phyloP scores from a whole-genome alignment of 1,140 invertebrate genomes.

The Polypedilum vanderplanki region DNA sequence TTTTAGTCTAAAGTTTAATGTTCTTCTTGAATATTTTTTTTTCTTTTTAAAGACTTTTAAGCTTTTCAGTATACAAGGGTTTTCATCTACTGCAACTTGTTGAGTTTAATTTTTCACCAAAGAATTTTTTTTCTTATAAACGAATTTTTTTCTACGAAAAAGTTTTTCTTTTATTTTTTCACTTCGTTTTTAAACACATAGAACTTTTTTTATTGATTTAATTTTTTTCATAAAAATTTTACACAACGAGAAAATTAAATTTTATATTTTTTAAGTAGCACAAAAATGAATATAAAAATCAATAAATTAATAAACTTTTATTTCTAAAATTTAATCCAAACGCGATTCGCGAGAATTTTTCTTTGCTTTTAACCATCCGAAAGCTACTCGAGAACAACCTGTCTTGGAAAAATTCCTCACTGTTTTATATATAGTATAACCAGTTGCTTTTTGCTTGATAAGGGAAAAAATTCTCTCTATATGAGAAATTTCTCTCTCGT shows the following conservation, averaged over 20 bases:
- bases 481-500: neutral
- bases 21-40: neutral
- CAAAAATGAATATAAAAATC: too few species aligned
- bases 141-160: neutral
- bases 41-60: neutral
- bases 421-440: conserved; percentile 21
- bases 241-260: too few species aligned
- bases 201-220: too few species aligned
- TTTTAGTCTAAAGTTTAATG: neutral
- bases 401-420: neutral
- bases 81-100: conserved; percentile 20
- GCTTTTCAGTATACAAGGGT: neutral
- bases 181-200: neutral
- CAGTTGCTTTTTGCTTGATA: conserved; percentile 6
- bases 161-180: neutral
- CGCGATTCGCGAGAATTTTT: neutral
- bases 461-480: neutral
- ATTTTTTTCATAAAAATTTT: too few species aligned
- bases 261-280: too few species aligned
- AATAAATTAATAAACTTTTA: too few species aligned
- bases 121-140: neutral
- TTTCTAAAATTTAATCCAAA: neutral
- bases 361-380: conserved; percentile 7
- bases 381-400: conserved; percentile 28
- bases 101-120: neutral